These are phyloP conservation scores for Myxocyprinus asiaticus DNA, from an alignment of 2,113 vertebrate genomes.

Conservation along the genomic window DNA sequence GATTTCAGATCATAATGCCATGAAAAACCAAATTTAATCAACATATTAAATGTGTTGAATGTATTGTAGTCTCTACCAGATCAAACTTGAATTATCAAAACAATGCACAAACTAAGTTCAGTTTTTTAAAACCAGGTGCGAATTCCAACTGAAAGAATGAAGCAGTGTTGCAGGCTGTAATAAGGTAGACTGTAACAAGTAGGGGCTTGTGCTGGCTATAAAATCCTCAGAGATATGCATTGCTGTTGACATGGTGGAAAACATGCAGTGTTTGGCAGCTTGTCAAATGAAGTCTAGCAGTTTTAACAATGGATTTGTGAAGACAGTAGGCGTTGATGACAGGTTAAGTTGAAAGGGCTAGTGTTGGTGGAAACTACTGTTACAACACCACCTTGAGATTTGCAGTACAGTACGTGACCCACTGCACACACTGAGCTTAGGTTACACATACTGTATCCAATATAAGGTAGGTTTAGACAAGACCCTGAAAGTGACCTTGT, in stretches of 20 bases:
- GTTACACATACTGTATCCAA: neutral
- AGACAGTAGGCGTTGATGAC: neutral
- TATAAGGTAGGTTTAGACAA: neutral
- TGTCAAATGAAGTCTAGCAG: neutral
- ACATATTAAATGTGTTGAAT: too few relatives aligned
- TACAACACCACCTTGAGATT: slow-evolving; percentile 29
- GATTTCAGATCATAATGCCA: too few relatives aligned
- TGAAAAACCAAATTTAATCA: too few relatives aligned
- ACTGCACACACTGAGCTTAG: slow-evolving; percentile 23
- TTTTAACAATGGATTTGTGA: neutral
- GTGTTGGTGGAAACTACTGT: slow-evolving; percentile 3
- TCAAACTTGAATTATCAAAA: neutral
- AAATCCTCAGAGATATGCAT: slow-evolving; percentile 5
- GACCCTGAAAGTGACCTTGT: slow-evolving; percentile 12
- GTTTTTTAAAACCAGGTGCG: neutral
- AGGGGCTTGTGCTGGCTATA: neutral
- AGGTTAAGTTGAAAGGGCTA: slow-evolving; percentile 6
- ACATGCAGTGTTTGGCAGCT: neutral
- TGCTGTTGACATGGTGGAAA: neutral
- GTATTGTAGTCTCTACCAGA: neutral
- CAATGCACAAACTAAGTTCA: neutral
- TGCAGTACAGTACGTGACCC: slow-evolving; percentile 32
- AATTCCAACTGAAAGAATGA: neutral
- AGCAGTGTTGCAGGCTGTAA: slow-evolving; percentile 3
- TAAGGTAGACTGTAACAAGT: slow-evolving; percentile 11